A percentile compares a stretch with the other conserved stretches of the same genome.
Evolutionary conservation across 2,888 invertebrate genomes (phyloP).

Genomic region (Fragum sueziense): DNA sequence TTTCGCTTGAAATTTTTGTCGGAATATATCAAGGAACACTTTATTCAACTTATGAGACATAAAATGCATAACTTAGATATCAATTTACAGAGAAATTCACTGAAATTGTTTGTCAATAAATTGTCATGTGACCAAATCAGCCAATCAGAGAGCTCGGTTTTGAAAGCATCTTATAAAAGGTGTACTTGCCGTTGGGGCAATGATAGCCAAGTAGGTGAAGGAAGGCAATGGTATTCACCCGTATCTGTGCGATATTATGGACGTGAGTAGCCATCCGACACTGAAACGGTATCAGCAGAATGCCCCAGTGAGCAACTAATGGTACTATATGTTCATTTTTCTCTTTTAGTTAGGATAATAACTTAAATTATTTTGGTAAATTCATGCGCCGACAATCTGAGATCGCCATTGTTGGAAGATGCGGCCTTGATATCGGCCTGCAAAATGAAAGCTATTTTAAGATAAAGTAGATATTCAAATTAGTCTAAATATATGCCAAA

Average conservation of each 20-base stretch:
- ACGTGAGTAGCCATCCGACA: constrained; percentile 84
- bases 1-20: background rate
- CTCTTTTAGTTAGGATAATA: constrained; percentile 8
- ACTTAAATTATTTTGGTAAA: background rate
- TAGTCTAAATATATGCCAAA: too few relatives aligned
- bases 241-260: constrained; percentile 82
- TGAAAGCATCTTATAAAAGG: constrained; percentile 76
- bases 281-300: constrained; percentile 83
- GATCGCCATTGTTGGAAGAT: constrained; percentile 20
- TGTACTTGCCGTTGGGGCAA: constrained; percentile 60
- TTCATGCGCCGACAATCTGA: background rate
- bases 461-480: too few relatives aligned
- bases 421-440: too few relatives aligned
- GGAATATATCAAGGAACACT: background rate
- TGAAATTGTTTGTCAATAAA: constrained; percentile 41
- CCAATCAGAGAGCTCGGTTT: constrained; percentile 78
- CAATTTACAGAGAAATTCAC: background rate
- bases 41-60: background rate
- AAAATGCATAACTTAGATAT: background rate
- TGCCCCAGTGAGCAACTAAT: constrained; percentile 82
- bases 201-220: constrained; percentile 73
- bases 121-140: constrained; percentile 77
- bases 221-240: constrained; percentile 70
- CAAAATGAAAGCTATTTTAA: too few relatives aligned
- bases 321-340: constrained; percentile 83